Percentiles rank a stretch among this genome's conserved stretches.
Conservation (phyloP, 1,140 invertebrate species). For the Zaprionus africanus region DNA sequence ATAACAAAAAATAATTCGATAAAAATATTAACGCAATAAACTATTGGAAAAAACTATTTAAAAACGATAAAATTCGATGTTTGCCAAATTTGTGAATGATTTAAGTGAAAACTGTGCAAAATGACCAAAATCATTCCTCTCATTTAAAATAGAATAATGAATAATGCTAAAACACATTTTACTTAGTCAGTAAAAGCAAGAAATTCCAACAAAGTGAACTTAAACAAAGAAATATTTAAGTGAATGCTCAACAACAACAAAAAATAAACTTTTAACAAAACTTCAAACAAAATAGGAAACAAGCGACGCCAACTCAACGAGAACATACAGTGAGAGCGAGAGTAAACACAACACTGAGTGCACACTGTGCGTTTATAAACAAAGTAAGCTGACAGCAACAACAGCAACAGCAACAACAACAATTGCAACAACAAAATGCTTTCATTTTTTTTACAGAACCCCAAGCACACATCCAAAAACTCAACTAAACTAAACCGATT, state of each 20-base stretch:
- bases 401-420: not conserved
- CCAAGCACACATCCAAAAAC: not conserved
- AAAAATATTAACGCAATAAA: too few relatives aligned
- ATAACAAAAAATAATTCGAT: too few relatives aligned
- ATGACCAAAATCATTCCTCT: too few relatives aligned
- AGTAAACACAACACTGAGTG: constrained; percentile 8
- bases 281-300: constrained; percentile 6
- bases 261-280: not conserved
- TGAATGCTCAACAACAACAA: not conserved
- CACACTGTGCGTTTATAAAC: constrained; percentile 5
- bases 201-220: not conserved
- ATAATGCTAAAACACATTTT: too few relatives aligned
- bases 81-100: not conserved
- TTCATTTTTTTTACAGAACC: not conserved
- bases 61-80: not conserved
- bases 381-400: constrained; percentile 27
- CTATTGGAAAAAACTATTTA: too few relatives aligned
- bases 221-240: constrained; percentile 4
- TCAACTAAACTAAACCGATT: not conserved
- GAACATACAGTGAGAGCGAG: constrained; percentile 12
- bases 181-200: too few relatives aligned
- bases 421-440: constrained; percentile 7
- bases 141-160: too few relatives aligned
- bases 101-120: not conserved
- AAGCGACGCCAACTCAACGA: not conserved